Evolutionary conservation across 2,888 invertebrate genomes (phyloP).

Genomic region (Kuschelorhynchus macadamiae): DNA sequence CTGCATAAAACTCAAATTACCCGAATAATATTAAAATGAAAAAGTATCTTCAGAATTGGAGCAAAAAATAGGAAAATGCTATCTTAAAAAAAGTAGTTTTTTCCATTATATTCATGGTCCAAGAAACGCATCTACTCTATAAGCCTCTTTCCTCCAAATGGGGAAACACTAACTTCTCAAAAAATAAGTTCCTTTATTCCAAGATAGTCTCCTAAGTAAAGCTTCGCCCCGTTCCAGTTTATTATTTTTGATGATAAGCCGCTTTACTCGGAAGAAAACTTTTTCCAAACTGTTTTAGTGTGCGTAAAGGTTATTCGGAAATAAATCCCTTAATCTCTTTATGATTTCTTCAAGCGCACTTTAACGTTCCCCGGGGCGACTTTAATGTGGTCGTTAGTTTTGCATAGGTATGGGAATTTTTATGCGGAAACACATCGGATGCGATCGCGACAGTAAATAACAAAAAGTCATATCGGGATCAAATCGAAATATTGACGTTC

Average conservation of each 20-base stretch:
- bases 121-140: too few species aligned
- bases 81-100: too few species aligned
- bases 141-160: background rate
- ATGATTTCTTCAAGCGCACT: conserved; percentile 60
- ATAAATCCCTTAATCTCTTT: conserved; percentile 59
- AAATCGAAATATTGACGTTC: background rate
- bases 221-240: conserved; percentile 50
- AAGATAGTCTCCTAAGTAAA: conserved; percentile 29
- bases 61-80: too few species aligned
- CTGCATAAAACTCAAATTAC: too few species aligned
- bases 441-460: conserved; percentile 7
- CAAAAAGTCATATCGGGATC: background rate
- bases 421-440: background rate
- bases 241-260: conserved; percentile 62
- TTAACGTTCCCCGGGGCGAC: conserved; percentile 39
- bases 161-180: background rate
- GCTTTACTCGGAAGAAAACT: conserved; percentile 51
- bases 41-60: too few species aligned
- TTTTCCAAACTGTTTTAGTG: conserved; percentile 54
- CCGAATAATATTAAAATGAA: too few species aligned
- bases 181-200: conserved; percentile 38
- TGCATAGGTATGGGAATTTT: conserved; percentile 44
- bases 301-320: conserved; percentile 55
- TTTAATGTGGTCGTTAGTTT: conserved; percentile 47
- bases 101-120: too few species aligned